phyloP scores from a whole-genome alignment of 2,888 invertebrate species.

The Perithous albicinctus region DNA sequence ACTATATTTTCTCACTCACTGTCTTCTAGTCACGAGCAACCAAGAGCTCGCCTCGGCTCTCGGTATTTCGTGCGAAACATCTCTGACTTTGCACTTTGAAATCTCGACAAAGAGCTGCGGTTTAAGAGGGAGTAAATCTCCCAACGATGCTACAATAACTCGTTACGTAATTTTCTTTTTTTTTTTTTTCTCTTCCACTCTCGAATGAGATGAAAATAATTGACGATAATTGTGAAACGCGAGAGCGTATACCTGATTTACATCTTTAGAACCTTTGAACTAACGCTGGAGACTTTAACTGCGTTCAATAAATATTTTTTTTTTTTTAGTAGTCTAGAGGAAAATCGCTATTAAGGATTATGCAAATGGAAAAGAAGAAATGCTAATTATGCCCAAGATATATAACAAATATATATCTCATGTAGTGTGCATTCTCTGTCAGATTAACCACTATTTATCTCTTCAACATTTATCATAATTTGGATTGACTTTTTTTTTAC shows the following conservation, averaged over 20 bases:
- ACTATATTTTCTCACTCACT: constrained; percentile 24
- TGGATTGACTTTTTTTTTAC: too few relatives aligned
- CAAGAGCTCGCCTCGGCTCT: not conserved
- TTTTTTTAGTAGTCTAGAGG: not conserved
- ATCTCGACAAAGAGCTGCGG: not conserved
- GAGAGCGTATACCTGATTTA: not conserved
- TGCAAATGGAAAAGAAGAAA: constrained; percentile 3
- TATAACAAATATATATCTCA: too few relatives aligned
- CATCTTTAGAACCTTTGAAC: not conserved
- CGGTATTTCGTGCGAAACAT: constrained; percentile 5
- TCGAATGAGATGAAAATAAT: not conserved
- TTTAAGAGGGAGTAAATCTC: not conserved
- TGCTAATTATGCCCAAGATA: too few relatives aligned
- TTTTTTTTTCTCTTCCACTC: not conserved
- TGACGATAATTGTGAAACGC: not conserved
- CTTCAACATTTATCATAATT: too few relatives aligned
- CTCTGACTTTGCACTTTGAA: constrained; percentile 50
- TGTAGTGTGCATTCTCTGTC: too few relatives aligned
- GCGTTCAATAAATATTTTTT: constrained; percentile 12
- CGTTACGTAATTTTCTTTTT: not conserved
- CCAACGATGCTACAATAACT: not conserved
- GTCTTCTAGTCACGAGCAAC: not conserved
- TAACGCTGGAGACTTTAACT: not conserved
- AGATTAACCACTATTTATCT: too few relatives aligned
- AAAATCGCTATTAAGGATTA: constrained; percentile 23